Conservation (phyloP, 2,797 vertebrate species). For the Notamacropus eugenii region DNA sequence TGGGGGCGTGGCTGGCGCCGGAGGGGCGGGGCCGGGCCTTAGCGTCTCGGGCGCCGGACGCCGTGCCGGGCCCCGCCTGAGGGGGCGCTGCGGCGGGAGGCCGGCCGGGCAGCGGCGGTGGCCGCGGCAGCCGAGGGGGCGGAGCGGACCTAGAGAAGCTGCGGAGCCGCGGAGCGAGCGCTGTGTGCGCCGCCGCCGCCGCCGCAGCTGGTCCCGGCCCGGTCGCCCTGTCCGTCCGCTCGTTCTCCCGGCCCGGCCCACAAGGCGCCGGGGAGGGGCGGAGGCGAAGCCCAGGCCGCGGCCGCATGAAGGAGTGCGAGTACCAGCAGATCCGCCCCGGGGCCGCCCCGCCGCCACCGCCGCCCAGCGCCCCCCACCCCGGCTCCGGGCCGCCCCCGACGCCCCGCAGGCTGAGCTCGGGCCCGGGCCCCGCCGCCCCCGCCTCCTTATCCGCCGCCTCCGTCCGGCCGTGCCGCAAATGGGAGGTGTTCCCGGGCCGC, state of each 20-base stretch:
- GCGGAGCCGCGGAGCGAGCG: slow-evolving; percentile 13
- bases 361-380: slow-evolving; percentile 42
- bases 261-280: slow-evolving; percentile 63
- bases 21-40: neutral
- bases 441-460: slow-evolving; percentile 63
- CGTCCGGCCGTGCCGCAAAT: slow-evolving; percentile 88
- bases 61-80: slow-evolving; percentile 56
- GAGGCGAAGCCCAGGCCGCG: slow-evolving; percentile 71
- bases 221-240: neutral
- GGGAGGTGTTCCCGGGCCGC: slow-evolving; percentile 95
- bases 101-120: slow-evolving; percentile 13
- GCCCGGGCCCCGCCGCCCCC: slow-evolving; percentile 40
- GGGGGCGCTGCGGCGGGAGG: slow-evolving; percentile 73
- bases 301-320: slow-evolving; percentile 94
- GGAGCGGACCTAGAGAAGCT: slow-evolving; percentile 13
- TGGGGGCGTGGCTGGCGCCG: neutral
- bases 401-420: slow-evolving; percentile 75
- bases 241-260: slow-evolving; percentile 53
- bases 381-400: slow-evolving; percentile 67
- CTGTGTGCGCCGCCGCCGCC: slow-evolving; percentile 39
- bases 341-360: slow-evolving; percentile 67
- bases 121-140: slow-evolving; percentile 10
- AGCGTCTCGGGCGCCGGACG: neutral
- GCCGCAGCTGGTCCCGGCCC: slow-evolving; percentile 38
- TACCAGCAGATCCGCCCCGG: slow-evolving; percentile 95